Percentiles rank a stretch among this genome's conserved stretches.
phyloP scores from a whole-genome alignment of 1,140 invertebrate genomes.

The Papilio helenus region DNA sequence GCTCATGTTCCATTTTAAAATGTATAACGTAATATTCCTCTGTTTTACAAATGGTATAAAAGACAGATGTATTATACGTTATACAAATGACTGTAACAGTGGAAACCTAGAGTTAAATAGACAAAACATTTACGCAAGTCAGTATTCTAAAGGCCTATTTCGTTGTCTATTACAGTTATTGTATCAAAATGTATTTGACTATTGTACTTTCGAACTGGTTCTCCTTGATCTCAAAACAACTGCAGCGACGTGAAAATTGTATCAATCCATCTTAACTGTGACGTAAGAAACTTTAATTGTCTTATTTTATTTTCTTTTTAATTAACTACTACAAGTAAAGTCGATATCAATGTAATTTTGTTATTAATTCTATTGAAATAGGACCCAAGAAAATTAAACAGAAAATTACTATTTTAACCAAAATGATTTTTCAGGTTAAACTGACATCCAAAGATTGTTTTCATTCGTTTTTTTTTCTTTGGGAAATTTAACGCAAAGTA shows the following conservation, averaged over 20 bases:
- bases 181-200: neutral
- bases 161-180: neutral
- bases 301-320: neutral
- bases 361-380: neutral
- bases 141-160: neutral
- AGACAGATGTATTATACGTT: too few relatives aligned
- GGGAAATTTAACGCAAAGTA: too few relatives aligned
- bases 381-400: neutral
- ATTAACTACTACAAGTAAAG: neutral
- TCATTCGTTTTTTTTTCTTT: too few relatives aligned
- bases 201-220: conserved; percentile 16
- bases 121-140: neutral
- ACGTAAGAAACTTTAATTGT: neutral
- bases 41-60: too few relatives aligned
- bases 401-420: neutral
- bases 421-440: neutral
- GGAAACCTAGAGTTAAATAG: neutral
- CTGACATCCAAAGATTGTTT: neutral
- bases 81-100: neutral
- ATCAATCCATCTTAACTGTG: neutral
- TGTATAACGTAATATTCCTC: too few relatives aligned
- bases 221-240: conserved; percentile 31
- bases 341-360: neutral
- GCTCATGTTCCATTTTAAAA: too few relatives aligned
- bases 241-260: conserved; percentile 1